A percentile compares a stretch with the other conserved stretches of the same genome.
Conservation (phyloP, 2,113 vertebrate genomes). For the mouse (Mus musculus) region GRCm39 chr4:119211501-119212000, state of each 20-base stretch:
- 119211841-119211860: too few relatives aligned
- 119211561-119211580: too few relatives aligned
- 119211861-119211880: too few relatives aligned
- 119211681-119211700: constrained; percentile 54
- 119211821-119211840: too few relatives aligned
- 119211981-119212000: neutral
- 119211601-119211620: neutral
- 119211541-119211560: too few relatives aligned
- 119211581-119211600: neutral
- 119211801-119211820: too few relatives aligned
- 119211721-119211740: constrained; percentile 57
- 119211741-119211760: neutral
- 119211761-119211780: neutral
- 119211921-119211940: neutral
- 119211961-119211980: neutral
- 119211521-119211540: too few relatives aligned
- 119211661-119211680: neutral
- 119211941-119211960: neutral
- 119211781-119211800: neutral
- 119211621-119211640: neutral
- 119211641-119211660: neutral
- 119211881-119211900: neutral
- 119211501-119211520: too few relatives aligned
- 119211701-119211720: constrained; percentile 38
- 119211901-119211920: neutral